Base-by-base conservation (phyloP, 2,888 invertebrate species). In the Thecocarcelia acutangulata region DNA sequence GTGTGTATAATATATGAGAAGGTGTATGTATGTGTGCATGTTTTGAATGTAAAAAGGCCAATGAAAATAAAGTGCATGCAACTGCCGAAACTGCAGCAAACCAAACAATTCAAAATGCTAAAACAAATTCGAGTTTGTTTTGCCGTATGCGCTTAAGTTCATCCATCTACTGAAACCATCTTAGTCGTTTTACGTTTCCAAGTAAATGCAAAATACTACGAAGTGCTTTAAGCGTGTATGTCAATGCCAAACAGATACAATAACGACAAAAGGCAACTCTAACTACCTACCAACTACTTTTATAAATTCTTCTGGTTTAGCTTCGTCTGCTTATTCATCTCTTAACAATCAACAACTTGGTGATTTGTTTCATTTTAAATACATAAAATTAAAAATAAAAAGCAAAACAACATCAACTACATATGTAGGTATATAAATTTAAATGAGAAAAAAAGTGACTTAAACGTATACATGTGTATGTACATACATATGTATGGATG, bases 171-270 rank as follows among this genome's bases (percentile, higher is more conserved):
- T 46, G 13, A 69, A 42, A 76, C 54, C 46, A 77, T 77, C 63
- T 46, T 37, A 56, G 63, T 70, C 50, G 56, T 42, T 2, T 70
- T 50, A 50, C 28, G 63, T 63, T 81, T 73, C 73, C 42, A 58
- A 77, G 44, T 73, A 76, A 70, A 81, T 73, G 61, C 72, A 63
- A 73, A 81, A 73, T 69, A 72, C 68, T 50, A 66, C 44, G 50
- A 72, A 76, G 64, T 54, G 54, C 66, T 80, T 76, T 70, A 72
- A 69, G 52, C 72, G 76, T 76, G 81, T 77, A 81, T 73, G 81
- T 81, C 81, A 78, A 74, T 83, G 78, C 59, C 81, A 78, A 56
- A 69, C 59, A 78, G 17, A 68, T 24, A 56, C 28, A 40, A 59
- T 12, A 48, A 54, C 48, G 42, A 28, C 19, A 72, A n/a, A 44